phyloP scores from a whole-genome alignment of 2,888 invertebrate genomes.

The Ypsolopha scabrella region DNA sequence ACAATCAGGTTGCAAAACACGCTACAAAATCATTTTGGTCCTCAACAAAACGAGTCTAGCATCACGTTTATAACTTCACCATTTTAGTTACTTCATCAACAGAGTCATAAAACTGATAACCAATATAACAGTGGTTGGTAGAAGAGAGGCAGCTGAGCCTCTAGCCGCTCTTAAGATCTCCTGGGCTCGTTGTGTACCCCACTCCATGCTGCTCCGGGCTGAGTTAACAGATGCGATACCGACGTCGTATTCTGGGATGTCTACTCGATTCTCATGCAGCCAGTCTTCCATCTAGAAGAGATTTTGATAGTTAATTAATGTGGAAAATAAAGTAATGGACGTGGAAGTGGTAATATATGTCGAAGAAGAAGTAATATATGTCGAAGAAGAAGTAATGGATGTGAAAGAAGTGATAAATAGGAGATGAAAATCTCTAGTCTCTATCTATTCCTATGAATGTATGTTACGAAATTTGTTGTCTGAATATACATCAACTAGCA shows the following conservation, averaged over 20 bases:
- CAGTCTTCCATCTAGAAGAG: slow-evolving; percentile 46
- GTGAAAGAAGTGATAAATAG: no score
- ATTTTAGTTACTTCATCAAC: slow-evolving; percentile 23
- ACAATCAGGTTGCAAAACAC: no score
- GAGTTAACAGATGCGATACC: slow-evolving; percentile 36
- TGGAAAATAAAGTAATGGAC: no score
- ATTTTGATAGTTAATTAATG: neutral
- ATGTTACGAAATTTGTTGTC: no score
- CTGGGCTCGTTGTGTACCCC: slow-evolving; percentile 39
- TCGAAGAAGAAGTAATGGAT: no score
- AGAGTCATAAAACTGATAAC: slow-evolving; percentile 26
- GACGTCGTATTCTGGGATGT: slow-evolving; percentile 29
- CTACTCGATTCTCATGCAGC: slow-evolving; percentile 26
- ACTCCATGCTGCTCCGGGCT: slow-evolving; percentile 34
- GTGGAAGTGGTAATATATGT: no score
- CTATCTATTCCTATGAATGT: no score
- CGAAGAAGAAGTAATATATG: no score
- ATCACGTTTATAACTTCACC: neutral
- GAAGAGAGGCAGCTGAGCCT: slow-evolving; percentile 25
- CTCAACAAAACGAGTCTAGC: neutral
- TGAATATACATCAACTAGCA: no score
- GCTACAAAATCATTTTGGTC: no score
- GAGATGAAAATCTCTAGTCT: no score
- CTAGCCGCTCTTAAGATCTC: slow-evolving; percentile 31
- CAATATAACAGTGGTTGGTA: slow-evolving; percentile 32